Evolutionary conservation across 2,113 vertebrate species (phyloP), one percentile per base, ranked within the genome.

Genomic region (Halcyon senegalensis): DNA sequence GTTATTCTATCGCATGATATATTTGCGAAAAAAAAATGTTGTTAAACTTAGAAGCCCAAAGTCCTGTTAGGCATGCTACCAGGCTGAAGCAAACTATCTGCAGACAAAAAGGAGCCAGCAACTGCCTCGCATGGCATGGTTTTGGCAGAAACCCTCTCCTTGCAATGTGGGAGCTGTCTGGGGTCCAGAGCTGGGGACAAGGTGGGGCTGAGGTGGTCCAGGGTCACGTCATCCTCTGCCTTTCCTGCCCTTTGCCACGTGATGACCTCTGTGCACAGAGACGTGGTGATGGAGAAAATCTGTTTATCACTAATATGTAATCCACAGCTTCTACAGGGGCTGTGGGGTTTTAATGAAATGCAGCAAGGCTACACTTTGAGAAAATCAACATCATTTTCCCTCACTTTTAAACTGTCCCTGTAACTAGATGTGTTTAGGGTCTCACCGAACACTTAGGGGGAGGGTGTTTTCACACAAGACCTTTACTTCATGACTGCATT

Each of bases 81-180:
- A 31, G 37, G 15, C 31, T 37, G 48, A 64, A 66, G 21, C 9
- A 1, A 91, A 75, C 23, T 83, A 53, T 27, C 64, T 79, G 60
- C 63, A 53, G 62, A 79, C 16, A 84, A 84, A 81, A 35, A 50
- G 66, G 28, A 77, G 51, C 16, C 39, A 82, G 46, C 15, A 50
- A 23, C 33, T 30, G 31, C 27, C 28, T 83, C 0, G 0, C 17
- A 19, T 23, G 43, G 44, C 3, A 2, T 19, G 28, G 16, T 35
- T 77, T 60, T 10, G 16, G 37, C 35, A 81, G 64, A 81, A 90
- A 74, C 17, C 2, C 8, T 51, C 14, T 75, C 33, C 28, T 68
- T 55, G 39, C 25, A 27, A 35, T 5, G 13, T 4, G 33, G 27
- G 27, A 79, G 2, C 8, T 85, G 33, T 13, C 30, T 51, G 33